Evolutionary conservation across 2,113 vertebrate genomes (phyloP).

Genomic region (Pedionomus torquatus): DNA sequence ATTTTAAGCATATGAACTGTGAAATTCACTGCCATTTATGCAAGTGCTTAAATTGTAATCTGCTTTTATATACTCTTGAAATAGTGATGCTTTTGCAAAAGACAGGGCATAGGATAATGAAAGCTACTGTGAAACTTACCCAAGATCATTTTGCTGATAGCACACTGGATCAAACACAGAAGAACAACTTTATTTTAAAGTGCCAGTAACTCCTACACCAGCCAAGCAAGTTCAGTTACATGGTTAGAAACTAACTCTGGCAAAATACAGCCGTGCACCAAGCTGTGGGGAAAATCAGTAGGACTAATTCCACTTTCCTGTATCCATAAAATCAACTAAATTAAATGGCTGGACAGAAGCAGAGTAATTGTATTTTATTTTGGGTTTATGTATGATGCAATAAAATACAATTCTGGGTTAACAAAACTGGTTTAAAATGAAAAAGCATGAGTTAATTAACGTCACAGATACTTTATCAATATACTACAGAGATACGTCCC

Average conservation of each 20-base stretch:
- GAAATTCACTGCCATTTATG: neutral
- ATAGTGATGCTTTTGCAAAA: neutral
- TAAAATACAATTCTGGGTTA: neutral
- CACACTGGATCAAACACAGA: neutral
- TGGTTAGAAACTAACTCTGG: neutral
- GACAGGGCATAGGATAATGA: neutral
- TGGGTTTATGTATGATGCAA: neutral
- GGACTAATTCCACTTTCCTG: neutral
- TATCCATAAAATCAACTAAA: neutral
- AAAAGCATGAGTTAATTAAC: neutral
- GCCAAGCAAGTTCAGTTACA: neutral
- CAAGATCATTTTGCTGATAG: neutral
- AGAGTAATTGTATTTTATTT: neutral
- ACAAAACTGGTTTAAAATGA: neutral
- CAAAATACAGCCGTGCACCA: neutral
- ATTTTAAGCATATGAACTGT: neutral
- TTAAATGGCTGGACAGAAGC: neutral
- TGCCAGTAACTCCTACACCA: neutral
- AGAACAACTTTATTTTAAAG: neutral
- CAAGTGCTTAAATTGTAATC: neutral
- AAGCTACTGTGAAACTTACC: neutral
- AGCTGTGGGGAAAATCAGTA: neutral
- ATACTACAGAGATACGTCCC: neutral
- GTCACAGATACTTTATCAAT: neutral
- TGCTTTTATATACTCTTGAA: neutral